Base-by-base conservation (phyloP, 2,113 vertebrate genomes). In the Dipodomys ordii region DNA sequence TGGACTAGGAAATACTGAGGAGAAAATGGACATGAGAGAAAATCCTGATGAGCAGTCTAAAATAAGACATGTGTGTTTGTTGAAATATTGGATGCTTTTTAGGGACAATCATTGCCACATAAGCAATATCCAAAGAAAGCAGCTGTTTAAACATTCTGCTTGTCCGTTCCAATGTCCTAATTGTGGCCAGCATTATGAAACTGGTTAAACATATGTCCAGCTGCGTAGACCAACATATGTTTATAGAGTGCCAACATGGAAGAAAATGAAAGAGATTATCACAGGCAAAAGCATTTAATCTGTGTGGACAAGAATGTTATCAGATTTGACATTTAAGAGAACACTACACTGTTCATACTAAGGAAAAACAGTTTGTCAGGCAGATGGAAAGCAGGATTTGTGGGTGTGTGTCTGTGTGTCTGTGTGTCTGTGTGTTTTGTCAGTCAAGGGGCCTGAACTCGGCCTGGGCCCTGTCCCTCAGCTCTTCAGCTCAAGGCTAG, bases 261-360 rank as follows among this genome's bases (percentile, higher is more conserved):
- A 90, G 99, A 99, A 35, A 98, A 97, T 0, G 99, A 99, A 69
- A 98, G 98, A 27, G 99, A 99, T 96, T 99, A 99, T 97, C 49
- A 49, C 9, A 49, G 99, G 8, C 98, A 99, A 77, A 99, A 99
- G 95, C 99, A 99, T 98, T 99, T 97, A 98, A 98, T 98, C 99
- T 99, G 93, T 99, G 99, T 25, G 99, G 99, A 64, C 99, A 99
- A 97, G 99, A 99, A 84, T 99, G 99, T 98, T 99, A 99, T 97
- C 99, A 99, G 98, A 99, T 99, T 68, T 99, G 99, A 97, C 99
- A 99, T 98, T 98, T 99, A 97, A 98, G 99, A 76, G 99, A 99
- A 98, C 99, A 99, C 98, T 99, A 99, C 98, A 99, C 99, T 11
- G 99, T 99, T 92, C 99, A 99, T 98, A 99, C 99, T 98, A 99